Conservation (phyloP, 2,797 vertebrate species). For the Anabas testudineus region DNA sequence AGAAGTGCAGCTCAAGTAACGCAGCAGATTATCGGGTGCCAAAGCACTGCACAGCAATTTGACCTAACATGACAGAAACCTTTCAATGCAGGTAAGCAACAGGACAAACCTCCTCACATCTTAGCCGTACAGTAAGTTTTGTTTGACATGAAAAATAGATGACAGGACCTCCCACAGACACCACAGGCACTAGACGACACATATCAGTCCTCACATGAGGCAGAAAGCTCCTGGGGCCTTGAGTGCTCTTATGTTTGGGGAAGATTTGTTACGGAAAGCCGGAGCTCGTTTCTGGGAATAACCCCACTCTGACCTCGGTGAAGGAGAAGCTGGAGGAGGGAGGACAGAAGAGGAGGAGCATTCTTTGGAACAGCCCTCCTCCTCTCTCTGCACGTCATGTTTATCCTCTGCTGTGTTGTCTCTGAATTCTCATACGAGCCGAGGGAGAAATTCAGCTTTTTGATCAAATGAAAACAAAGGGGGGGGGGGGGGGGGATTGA, state of each 20-base stretch:
- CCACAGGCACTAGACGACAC: background rate
- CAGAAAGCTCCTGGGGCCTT: background rate
- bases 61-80: background rate
- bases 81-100: background rate
- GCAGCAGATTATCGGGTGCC: background rate
- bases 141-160: background rate
- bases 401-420: slow-evolving; percentile 64
- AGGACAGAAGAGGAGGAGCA: slow-evolving; percentile 29
- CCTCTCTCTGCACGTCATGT: slow-evolving; percentile 31
- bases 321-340: slow-evolving; percentile 44
- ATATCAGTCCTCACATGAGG: slow-evolving; percentile 24
- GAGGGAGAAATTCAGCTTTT: slow-evolving; percentile 22
- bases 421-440: slow-evolving; percentile 51
- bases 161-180: slow-evolving; percentile 9
- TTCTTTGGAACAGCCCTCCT: slow-evolving; percentile 42
- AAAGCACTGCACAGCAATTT: slow-evolving; percentile 4
- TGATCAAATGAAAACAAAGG: slow-evolving; percentile 64
- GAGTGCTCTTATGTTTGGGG: slow-evolving; percentile 47
- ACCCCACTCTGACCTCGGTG: slow-evolving; percentile 72
- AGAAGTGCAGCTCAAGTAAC: background rate
- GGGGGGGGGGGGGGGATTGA: slow-evolving; percentile 1
- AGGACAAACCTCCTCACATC: background rate
- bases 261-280: slow-evolving; percentile 73
- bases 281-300: slow-evolving; percentile 73
- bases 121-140: background rate